Base-by-base conservation (phyloP, 2,797 vertebrate species). In the Poeciliopsis gracilis region DNA sequence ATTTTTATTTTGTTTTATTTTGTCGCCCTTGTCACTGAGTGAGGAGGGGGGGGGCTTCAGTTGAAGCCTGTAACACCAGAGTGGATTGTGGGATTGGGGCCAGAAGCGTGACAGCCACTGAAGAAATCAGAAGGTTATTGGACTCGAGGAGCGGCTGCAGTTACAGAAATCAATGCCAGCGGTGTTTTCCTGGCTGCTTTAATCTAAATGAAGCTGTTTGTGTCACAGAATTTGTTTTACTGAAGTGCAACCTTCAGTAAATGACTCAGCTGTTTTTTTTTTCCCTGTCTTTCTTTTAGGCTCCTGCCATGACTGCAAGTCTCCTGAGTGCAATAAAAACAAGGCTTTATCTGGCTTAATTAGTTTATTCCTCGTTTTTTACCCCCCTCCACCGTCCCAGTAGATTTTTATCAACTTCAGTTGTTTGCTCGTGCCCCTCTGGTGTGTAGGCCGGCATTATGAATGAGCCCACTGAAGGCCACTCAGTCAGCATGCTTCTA, bases 301-400 rank as follows among this genome's bases (percentile, higher is more conserved):
- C 78, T 81, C 75, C 83, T 72, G 7, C 80, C 72, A 63, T 85
- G 72, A 79, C 82, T 79, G 82, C 67, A 72, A 67, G 86, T 89
- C 92, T 91, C 92, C 74, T 83, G 90, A 90, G 92, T 87, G 85
- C 89, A 87, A 84, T 87, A 81, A 80, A 87, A 90, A 87, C 87
- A 70, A 83, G 79, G 81, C 86, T 94, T 94, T 95, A 94, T 93
- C 88, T 78, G 83, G 80, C 82, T 84, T 94, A 92, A 94, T 94
- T 92, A 4, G 53, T 92, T 93, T 93, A 91, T 94, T 94, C 83
- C 78, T 91, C 78, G 90, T 83, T 93, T 84, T 82, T 57, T n/a
- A 72, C 11, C 51, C 70, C 76, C 51, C 63, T 80, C 73, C 63
- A 45, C 38, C 23, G 20, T 57, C 86, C 46, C 71, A 80, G 77